These are phyloP conservation scores for Pogonus chalceus DNA, from an alignment of 1,140 invertebrate species.

Conservation along the genomic window DNA sequence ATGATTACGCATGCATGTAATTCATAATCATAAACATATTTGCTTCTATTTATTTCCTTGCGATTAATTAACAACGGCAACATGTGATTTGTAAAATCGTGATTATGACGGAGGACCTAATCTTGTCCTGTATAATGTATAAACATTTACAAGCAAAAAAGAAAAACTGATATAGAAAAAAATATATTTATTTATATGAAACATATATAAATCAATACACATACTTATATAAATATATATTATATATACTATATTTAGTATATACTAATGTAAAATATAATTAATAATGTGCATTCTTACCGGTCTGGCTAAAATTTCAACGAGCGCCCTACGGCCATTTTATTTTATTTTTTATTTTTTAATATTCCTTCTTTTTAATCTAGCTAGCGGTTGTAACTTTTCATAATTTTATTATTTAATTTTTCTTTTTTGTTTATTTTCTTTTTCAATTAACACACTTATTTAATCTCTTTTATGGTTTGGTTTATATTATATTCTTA, in stretches of 20 bases:
- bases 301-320: background rate
- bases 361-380: too few species aligned
- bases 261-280: background rate
- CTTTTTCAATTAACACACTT: background rate
- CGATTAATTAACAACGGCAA: too few species aligned
- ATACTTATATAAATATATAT: background rate
- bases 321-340: background rate
- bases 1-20: too few species aligned
- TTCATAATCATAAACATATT: too few species aligned
- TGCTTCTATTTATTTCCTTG: too few species aligned
- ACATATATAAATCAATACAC: background rate
- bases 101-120: background rate
- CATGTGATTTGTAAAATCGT: background rate
- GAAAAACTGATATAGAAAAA: background rate
- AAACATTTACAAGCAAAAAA: background rate
- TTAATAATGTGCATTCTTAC: background rate
- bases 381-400: background rate
- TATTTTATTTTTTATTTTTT: background rate
- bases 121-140: background rate
- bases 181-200: background rate
- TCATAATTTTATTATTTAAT: background rate
- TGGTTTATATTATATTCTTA: conserved; percentile 5
- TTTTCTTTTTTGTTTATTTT: background rate
- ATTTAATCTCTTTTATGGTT: background rate
- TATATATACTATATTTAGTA: background rate